These are phyloP conservation scores for Oryzias javanicus DNA, from an alignment of 2,113 vertebrate genomes.

Conservation along the genomic window DNA sequence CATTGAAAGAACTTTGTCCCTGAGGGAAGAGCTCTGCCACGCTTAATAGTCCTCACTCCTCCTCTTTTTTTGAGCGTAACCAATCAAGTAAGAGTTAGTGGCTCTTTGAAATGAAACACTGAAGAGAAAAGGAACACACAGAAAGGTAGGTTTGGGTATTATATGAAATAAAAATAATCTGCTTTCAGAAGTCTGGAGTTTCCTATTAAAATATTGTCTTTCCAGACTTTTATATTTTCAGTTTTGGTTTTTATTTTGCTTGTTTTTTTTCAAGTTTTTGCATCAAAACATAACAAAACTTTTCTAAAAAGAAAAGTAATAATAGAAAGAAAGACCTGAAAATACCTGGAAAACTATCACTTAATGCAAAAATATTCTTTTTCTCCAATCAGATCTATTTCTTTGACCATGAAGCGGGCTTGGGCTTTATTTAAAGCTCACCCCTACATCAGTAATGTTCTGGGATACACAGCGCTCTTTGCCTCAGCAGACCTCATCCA, in stretches of 20 bases:
- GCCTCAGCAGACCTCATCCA: constrained; percentile 81
- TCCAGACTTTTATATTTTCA: too few relatives aligned
- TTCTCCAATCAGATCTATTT: constrained; percentile 18
- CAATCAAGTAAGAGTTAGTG: constrained; percentile 24
- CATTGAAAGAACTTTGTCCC: constrained; percentile 69
- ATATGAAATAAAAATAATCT: neutral
- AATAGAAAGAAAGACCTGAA: too few relatives aligned
- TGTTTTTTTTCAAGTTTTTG: too few relatives aligned
- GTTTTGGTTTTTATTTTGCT: too few relatives aligned
- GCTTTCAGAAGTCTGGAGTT: too few relatives aligned
- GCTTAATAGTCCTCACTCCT: constrained; percentile 18
- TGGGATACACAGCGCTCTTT: constrained; percentile 78
- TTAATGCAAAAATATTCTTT: too few relatives aligned
- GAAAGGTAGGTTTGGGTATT: constrained; percentile 40
- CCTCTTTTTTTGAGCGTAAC: constrained; percentile 7
- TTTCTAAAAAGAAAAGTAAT: too few relatives aligned
- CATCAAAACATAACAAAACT: too few relatives aligned
- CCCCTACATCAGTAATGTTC: constrained; percentile 77
- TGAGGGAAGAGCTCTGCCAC: constrained; percentile 23
- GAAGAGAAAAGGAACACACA: constrained; percentile 7
- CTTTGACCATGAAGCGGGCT: constrained; percentile 61
- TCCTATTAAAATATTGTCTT: too few relatives aligned
- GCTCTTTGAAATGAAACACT: constrained; percentile 12
- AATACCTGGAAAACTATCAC: too few relatives aligned
- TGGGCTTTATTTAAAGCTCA: constrained; percentile 70